Evolutionary conservation across 2,888 invertebrate species (phyloP), one percentile per base, ranked within the genome.

Genomic region (Rhimphoctona megacephalus): DNA sequence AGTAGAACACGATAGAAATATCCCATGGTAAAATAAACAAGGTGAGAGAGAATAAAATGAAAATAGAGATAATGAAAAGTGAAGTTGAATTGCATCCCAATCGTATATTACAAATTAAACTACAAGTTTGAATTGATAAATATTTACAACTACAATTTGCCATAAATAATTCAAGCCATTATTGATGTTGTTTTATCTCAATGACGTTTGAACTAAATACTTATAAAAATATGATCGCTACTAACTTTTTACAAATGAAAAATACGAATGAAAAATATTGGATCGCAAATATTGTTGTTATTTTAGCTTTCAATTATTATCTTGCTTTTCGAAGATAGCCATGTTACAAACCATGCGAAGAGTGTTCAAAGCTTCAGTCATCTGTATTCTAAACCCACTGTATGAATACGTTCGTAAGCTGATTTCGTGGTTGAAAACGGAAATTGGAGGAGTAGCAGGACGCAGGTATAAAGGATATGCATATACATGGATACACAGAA

Each of bases 401-500:
- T 43, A 64, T 61, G 61, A n/a, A 73, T 72, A 70, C 66, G 79
- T 74, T 54, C 67, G 57, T 57, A 74, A 74, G 61, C 73, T 83
- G 73, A 79, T 74, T 67, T 43, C 36, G 73, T 57, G 67, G 46
- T 36, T 72, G 67, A 64, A 49, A 61, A 61, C 74, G 74, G 73
- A 78, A 83, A 83, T 83, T 78, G 79, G 83, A 66, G 78, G 72
- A 78, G 52, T 49, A 64, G 72, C 49, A 22, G 61, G 30, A 43
- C 30, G 33, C n/a, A 64, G 57, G 67, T 57, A 46, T 79, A 49
- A 36, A 64, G 84, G 74, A 79, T 67, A 72, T n/a, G 54, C 54
- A 76, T 43, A 67, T 57, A 74, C 39, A 33, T 8, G 33, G 73
- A 66, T 25, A 66, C 46, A 76, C 33, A 67, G 74, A 19, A 43